Base-by-base conservation (phyloP, 1,140 invertebrate species). In the Macrobrachium rosenbergii region DNA sequence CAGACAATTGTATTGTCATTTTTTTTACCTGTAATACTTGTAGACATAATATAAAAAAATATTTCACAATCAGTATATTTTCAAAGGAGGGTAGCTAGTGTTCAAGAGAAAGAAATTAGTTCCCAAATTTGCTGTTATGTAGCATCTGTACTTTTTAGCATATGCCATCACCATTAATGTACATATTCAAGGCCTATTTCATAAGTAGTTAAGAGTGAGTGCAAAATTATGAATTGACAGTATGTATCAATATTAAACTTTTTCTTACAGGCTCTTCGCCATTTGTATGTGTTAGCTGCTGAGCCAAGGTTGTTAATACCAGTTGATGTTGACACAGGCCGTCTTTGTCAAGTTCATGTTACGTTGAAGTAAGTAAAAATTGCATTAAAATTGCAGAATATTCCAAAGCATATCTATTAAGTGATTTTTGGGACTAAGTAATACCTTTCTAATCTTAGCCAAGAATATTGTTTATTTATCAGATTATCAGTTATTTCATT, bases 201-300 rank as follows among this genome's bases (percentile, higher is more conserved):
- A 59, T 58, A 77, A 28, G 28, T 37, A 37, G 28, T 37, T 2
- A 78, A 28, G 23, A 64, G 12, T 28, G 23, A 59, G 76, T 23
- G 83, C 75, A 6, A 23, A 77, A 43, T 83, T 37, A 28, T 59
- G 19, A 19, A 17, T 12, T 10, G 10, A 64, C 63, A 83, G 21
- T 75, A 23, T 19, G 28, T 78, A 82, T 28, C 23, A 58, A 17
- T 52, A 19, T 10, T 21, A 21, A n/a, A 21, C n/a, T 64, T 2
- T 63, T 77, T 28, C 98, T 78, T 98, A n/a, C 98, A 99, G 94
- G 98, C 98, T 0, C 95, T 99, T 89, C 93, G 98, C 58, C 98
- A 99, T 93, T 92, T 99, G 19, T 99, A 99, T 92, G 98, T 99
- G 14, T 91, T 99, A 79, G 98, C 98, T 3, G 95, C 96, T 14